Evolutionary conservation across 2,797 vertebrate genomes (phyloP).

Genomic region (Eospalax fontanierii): DNA sequence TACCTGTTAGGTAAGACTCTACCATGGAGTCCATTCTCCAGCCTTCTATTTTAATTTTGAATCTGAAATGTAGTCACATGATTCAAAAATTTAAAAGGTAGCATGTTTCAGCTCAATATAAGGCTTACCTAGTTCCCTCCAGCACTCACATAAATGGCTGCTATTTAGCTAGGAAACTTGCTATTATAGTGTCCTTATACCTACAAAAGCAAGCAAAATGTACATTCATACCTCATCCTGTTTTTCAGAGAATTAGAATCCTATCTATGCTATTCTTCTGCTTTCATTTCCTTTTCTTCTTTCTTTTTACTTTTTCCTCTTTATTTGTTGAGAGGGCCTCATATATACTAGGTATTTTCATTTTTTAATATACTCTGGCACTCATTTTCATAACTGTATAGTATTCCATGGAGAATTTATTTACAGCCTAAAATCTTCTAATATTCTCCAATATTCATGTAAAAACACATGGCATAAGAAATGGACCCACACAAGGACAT

Average conservation of each 20-base stretch:
- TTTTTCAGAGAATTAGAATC: background rate
- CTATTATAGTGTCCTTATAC: background rate
- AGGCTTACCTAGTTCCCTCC: background rate
- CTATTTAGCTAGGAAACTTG: background rate
- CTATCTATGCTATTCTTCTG: background rate
- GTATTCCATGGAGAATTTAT: background rate
- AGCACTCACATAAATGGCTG: background rate
- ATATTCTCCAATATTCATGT: background rate
- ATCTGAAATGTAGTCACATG: background rate
- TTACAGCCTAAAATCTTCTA: slow-evolving; percentile 9
- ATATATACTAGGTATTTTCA: background rate
- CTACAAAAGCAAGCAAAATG: background rate
- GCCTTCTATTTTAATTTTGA: background rate
- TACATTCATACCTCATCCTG: background rate
- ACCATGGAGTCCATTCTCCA: background rate
- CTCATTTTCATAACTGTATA: slow-evolving; percentile 11
- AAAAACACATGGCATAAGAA: background rate
- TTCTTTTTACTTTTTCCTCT: no score
- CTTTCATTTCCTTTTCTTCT: background rate
- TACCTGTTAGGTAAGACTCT: background rate
- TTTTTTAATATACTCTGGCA: background rate
- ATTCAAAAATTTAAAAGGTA: slow-evolving; percentile 10
- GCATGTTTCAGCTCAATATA: background rate
- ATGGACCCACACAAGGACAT: background rate
- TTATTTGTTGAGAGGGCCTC: background rate